phyloP scores from a whole-genome alignment of 2,888 invertebrate genomes.

The Ganaspis brasiliensis region DNA sequence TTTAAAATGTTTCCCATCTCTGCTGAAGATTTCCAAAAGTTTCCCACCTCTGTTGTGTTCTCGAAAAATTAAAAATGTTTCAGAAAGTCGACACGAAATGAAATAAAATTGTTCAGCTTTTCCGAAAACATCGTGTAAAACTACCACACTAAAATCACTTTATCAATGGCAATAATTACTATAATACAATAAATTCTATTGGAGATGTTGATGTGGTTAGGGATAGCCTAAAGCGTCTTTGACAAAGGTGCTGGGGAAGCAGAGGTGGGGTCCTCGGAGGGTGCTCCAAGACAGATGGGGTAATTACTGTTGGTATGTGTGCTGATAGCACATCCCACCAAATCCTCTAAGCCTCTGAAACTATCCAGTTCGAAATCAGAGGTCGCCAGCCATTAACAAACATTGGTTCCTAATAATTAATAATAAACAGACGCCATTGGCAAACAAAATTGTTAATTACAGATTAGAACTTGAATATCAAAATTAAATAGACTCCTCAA shows the following conservation, averaged over 20 bases:
- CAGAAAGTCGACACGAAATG: too few species aligned
- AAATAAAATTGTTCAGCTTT: too few species aligned
- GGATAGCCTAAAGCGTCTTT: constrained; percentile 35
- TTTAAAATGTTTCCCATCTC: too few species aligned
- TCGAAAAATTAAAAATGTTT: background rate
- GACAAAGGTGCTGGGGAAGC: constrained; percentile 46
- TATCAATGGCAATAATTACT: constrained; percentile 6
- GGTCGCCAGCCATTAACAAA: constrained; percentile 16
- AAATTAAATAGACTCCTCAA: too few species aligned
- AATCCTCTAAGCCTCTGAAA: constrained; percentile 29
- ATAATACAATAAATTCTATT: constrained; percentile 25
- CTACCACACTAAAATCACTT: too few species aligned
- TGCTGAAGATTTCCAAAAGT: too few species aligned
- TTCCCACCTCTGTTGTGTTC: too few species aligned
- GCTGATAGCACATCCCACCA: constrained; percentile 64
- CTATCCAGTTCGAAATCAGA: constrained; percentile 22
- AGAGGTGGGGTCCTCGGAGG: constrained; percentile 61
- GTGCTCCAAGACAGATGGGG: constrained; percentile 68
- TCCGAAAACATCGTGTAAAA: too few species aligned
- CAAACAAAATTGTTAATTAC: constrained; percentile 3
- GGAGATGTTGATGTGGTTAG: constrained; percentile 20
- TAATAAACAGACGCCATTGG: constrained; percentile 2
- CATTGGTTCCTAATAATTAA: constrained; percentile 15
- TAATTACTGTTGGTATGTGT: constrained; percentile 63
- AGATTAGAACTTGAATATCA: background rate